A percentile compares a stretch with the other conserved stretches of the same genome.
phyloP scores from a whole-genome alignment of 1,140 invertebrate genomes.

The Camponotus vicinus region DNA sequence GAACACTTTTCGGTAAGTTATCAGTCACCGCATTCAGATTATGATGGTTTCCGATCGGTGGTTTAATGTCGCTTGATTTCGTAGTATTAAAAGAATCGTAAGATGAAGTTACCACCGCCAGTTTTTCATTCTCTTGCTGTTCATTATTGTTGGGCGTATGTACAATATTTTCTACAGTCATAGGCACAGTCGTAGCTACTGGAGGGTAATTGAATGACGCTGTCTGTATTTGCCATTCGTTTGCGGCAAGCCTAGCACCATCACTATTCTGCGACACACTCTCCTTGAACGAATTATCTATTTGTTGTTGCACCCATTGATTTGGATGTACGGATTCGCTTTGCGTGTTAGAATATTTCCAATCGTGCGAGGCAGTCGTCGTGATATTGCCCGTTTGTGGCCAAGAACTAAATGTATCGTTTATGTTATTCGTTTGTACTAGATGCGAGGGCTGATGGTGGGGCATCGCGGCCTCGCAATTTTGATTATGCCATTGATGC shows the following conservation, averaged over 20 bases:
- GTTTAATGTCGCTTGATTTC: slow-evolving; percentile 59
- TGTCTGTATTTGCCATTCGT: slow-evolving; percentile 75
- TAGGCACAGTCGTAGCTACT: slow-evolving; percentile 63
- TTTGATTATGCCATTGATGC: slow-evolving; percentile 63
- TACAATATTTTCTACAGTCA: slow-evolving; percentile 47
- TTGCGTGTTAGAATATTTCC: slow-evolving; percentile 64
- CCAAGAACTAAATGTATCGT: slow-evolving; percentile 68
- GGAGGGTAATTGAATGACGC: slow-evolving; percentile 68
- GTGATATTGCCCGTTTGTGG: slow-evolving; percentile 50
- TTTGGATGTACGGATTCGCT: slow-evolving; percentile 46
- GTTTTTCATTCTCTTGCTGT: slow-evolving; percentile 75
- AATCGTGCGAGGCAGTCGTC: slow-evolving; percentile 60
- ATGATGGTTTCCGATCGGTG: slow-evolving; percentile 16
- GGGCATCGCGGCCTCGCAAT: slow-evolving; percentile 13
- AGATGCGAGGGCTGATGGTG: slow-evolving; percentile 48
- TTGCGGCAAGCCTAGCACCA: slow-evolving; percentile 21
- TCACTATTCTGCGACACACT: slow-evolving; percentile 65
- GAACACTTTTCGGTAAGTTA: slow-evolving; percentile 64
- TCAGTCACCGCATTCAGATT: slow-evolving; percentile 57
- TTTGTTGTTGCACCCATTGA: slow-evolving; percentile 67
- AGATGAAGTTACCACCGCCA: slow-evolving; percentile 59
- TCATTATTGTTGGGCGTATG: slow-evolving; percentile 76
- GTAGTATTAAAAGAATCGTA: slow-evolving; percentile 69
- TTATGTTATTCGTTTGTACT: slow-evolving; percentile 35
- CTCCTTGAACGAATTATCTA: slow-evolving; percentile 58